Conservation (phyloP, 1,140 invertebrate genomes). For the Trissolcus basalis region DNA sequence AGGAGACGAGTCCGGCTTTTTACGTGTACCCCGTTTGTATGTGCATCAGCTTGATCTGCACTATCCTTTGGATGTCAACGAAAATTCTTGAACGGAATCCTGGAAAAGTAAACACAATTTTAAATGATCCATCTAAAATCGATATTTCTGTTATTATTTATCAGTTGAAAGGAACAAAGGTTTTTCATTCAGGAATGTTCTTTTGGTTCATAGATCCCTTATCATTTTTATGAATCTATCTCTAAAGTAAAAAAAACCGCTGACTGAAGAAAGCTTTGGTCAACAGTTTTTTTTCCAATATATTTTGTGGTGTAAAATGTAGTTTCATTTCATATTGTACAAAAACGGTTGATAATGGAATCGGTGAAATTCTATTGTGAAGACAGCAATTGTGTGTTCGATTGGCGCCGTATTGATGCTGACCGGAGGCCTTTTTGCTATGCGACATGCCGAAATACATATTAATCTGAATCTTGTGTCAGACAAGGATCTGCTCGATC, state of each 20-base stretch:
- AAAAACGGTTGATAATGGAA: too few species aligned
- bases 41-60: slow-evolving; percentile 2
- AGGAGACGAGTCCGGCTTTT: slow-evolving; percentile 62
- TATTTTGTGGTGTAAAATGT: too few species aligned
- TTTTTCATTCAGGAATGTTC: too few species aligned
- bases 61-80: slow-evolving; percentile 60
- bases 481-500: slow-evolving; percentile 65
- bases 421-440: slow-evolving; percentile 62
- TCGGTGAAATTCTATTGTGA: slow-evolving; percentile 28
- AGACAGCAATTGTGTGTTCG: slow-evolving; percentile 62
- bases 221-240: too few species aligned
- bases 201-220: too few species aligned
- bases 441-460: slow-evolving; percentile 67
- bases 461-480: slow-evolving; percentile 66
- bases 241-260: too few species aligned
- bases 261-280: too few species aligned
- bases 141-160: background rate
- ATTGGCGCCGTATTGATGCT: slow-evolving; percentile 62
- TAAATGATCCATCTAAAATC: background rate
- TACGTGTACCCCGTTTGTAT: slow-evolving; percentile 66
- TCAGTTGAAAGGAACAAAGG: too few species aligned
- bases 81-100: slow-evolving; percentile 39
- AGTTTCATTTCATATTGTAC: too few species aligned
- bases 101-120: slow-evolving; percentile 58
- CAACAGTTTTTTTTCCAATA: too few species aligned